These are phyloP conservation scores for Syngnathus floridae DNA, from an alignment of 2,113 vertebrate genomes.

Conservation along the genomic window DNA sequence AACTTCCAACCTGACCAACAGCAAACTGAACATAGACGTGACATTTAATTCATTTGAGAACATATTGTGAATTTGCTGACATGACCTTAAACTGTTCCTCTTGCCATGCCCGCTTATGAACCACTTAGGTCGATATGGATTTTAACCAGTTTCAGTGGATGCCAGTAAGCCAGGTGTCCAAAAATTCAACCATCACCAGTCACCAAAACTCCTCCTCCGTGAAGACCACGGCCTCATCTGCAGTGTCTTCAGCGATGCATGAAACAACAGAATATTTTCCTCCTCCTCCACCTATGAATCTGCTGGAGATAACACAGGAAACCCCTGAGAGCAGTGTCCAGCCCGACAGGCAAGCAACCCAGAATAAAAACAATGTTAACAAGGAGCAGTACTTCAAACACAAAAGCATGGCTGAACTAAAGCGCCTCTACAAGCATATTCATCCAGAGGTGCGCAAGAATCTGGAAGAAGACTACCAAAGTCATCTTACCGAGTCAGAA, in stretches of 20 bases:
- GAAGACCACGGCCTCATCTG: conserved; percentile 41
- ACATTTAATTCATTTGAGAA: background rate
- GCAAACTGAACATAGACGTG: background rate
- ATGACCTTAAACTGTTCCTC: conserved; percentile 1
- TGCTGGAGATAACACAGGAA: conserved; percentile 61
- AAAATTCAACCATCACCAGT: conserved; percentile 51
- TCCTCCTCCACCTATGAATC: conserved; percentile 55
- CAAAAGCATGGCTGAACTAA: conserved; percentile 78
- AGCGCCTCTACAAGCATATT: conserved; percentile 79
- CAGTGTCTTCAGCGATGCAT: conserved; percentile 43
- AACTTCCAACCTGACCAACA: background rate
- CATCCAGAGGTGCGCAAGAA: conserved; percentile 79
- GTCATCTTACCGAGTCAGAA: conserved; percentile 71
- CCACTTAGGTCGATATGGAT: conserved; percentile 73
- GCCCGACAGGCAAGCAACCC: conserved; percentile 34
- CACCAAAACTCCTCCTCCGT: conserved; percentile 56
- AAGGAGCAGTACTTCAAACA: conserved; percentile 77
- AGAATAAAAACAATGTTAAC: conserved; percentile 50
- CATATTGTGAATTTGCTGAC: background rate
- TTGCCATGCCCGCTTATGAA: conserved; percentile 17
- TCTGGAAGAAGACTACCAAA: conserved; percentile 75
- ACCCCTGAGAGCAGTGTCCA: conserved; percentile 62
- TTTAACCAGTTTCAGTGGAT: conserved; percentile 75
- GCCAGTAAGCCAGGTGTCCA: conserved; percentile 62
- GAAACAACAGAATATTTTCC: conserved; percentile 67